These are phyloP conservation scores for Aurelia aurita complex sp. Pacific DNA, from an alignment of 30 jellyfish, hydroid and myxozoan genomes.

Conservation along the genomic window DNA sequence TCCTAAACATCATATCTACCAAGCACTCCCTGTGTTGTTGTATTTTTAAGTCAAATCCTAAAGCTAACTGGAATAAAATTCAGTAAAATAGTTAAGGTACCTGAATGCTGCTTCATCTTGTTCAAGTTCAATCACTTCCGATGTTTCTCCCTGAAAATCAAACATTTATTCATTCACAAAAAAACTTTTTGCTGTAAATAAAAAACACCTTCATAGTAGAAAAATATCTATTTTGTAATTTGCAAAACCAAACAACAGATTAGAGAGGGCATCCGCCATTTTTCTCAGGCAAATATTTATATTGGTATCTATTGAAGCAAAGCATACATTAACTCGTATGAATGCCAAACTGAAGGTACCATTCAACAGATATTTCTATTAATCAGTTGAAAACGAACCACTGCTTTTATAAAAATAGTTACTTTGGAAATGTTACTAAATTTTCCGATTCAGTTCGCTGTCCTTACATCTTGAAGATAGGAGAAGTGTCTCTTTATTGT, in stretches of 20 bases:
- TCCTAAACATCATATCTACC: too few species aligned
- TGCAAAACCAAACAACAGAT: constrained; percentile 67
- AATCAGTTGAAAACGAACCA: too few species aligned
- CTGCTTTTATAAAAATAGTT: too few species aligned
- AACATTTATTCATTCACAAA: too few species aligned
- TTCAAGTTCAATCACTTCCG: constrained; percentile 78
- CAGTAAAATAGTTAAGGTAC: constrained; percentile 11
- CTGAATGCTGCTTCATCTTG: constrained; percentile 98
- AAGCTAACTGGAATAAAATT: too few species aligned
- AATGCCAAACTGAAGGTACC: constrained; percentile 68
- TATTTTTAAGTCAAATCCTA: too few species aligned
- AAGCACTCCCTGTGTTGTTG: too few species aligned
- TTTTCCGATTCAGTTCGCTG: too few species aligned
- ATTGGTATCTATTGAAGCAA: constrained; percentile 59
- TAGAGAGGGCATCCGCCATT: constrained; percentile 25
- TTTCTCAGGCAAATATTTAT: constrained; percentile 59
- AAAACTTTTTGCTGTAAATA: too few species aligned
- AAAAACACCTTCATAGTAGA: background rate
- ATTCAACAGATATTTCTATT: background rate
- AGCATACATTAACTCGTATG: constrained; percentile 8
- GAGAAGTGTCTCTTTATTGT: too few species aligned
- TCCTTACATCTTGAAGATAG: too few species aligned
- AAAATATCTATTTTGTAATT: background rate
- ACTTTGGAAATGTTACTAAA: too few species aligned
- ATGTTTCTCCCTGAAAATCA: constrained; percentile 61